These are phyloP conservation scores for Muntiacus muntjak DNA, from an alignment of 2,113 vertebrate species.

Conservation along the genomic window DNA sequence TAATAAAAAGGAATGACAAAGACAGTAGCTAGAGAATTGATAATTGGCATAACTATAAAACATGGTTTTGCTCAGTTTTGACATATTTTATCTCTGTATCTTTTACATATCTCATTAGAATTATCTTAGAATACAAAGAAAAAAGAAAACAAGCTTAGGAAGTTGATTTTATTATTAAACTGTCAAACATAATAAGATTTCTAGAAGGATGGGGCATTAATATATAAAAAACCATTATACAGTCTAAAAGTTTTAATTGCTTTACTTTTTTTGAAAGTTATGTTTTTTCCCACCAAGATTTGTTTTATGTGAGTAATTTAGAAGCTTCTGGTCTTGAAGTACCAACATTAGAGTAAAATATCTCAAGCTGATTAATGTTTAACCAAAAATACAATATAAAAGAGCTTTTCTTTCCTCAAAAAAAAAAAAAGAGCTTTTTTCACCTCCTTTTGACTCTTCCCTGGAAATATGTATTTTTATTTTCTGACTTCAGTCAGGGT, in stretches of 20 bases:
- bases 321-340: constrained; percentile 42
- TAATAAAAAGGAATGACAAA: constrained; percentile 12
- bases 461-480: not conserved
- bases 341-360: not conserved
- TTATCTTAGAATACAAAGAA: constrained; percentile 24
- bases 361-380: constrained; percentile 38
- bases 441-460: not conserved
- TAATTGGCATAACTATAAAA: constrained; percentile 43
- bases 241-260: constrained; percentile 62
- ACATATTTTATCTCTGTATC: constrained; percentile 47
- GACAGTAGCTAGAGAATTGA: not conserved
- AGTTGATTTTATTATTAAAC: constrained; percentile 60
- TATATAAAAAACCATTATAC: not conserved
- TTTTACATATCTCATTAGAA: constrained; percentile 56
- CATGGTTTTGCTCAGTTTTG: constrained; percentile 48
- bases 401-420: not conserved
- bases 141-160: constrained; percentile 38
- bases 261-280: constrained; percentile 50
- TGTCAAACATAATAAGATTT: constrained; percentile 57
- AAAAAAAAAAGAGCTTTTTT: not conserved
- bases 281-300: not conserved
- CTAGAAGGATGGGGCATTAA: not conserved
- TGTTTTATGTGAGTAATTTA: not conserved
- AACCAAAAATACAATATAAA: not conserved
- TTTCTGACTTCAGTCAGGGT: not conserved